phyloP scores from a whole-genome alignment of 2,888 invertebrate genomes.

The Luperina testacea region DNA sequence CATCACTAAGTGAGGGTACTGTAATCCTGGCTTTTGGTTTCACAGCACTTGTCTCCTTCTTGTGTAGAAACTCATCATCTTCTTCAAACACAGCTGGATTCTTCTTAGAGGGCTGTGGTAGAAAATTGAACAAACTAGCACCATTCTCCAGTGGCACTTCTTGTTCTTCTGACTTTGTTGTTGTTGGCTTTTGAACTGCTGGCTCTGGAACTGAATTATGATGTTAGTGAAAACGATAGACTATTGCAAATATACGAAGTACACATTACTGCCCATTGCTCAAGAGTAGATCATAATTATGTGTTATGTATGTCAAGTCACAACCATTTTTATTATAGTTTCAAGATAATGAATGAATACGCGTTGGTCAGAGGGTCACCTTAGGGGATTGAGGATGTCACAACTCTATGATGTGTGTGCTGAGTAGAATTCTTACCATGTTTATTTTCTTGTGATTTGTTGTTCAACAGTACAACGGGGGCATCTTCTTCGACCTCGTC shows the following conservation, averaged over 20 bases:
- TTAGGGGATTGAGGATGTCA: background rate
- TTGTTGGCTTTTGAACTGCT: constrained; percentile 31
- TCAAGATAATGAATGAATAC: no score
- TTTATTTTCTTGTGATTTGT: constrained; percentile 69
- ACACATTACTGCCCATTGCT: background rate
- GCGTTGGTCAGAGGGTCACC: no score
- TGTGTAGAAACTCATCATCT: constrained; percentile 91
- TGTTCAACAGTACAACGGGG: constrained; percentile 69
- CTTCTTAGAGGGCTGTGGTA: constrained; percentile 88
- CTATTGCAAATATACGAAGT: background rate
- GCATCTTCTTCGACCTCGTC: constrained; percentile 74
- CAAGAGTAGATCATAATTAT: background rate
- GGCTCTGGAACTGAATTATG: constrained; percentile 35
- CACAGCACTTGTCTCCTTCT: constrained; percentile 85
- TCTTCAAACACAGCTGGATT: constrained; percentile 85
- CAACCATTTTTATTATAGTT: background rate
- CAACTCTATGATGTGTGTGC: background rate
- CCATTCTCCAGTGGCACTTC: constrained; percentile 48
- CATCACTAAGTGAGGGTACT: constrained; percentile 92
- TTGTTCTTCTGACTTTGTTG: constrained; percentile 14
- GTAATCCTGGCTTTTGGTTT: constrained; percentile 91
- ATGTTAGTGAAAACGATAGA: background rate
- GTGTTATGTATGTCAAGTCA: background rate
- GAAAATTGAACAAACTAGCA: constrained; percentile 77
- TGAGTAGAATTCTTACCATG: constrained; percentile 21